Percentiles rank a stretch among this genome's conserved stretches.
phyloP scores from a whole-genome alignment of 2,888 invertebrate species.

The Latheticus oryzae region DNA sequence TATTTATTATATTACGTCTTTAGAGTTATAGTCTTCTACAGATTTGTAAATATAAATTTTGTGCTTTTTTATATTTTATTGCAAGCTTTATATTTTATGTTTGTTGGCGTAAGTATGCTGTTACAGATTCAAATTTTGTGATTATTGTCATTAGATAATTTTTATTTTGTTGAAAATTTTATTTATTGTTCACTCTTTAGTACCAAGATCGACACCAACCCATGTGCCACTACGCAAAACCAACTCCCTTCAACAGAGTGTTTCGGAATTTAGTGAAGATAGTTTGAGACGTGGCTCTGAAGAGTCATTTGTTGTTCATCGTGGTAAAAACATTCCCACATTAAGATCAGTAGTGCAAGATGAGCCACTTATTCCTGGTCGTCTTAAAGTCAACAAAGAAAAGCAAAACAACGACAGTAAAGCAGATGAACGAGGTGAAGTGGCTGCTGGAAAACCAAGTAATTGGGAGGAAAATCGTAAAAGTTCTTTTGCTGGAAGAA shows the following conservation, averaged over 20 bases:
- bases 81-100: too few species aligned
- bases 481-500: conserved; percentile 82
- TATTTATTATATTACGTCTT: too few species aligned
- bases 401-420: conserved; percentile 73
- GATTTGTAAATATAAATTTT: too few species aligned
- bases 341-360: conserved; percentile 73
- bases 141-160: too few species aligned
- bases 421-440: conserved; percentile 74
- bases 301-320: conserved; percentile 84
- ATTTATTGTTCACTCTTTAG: conserved; percentile 58
- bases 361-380: conserved; percentile 71
- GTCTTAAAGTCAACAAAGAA: conserved; percentile 70
- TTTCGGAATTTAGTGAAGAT: conserved; percentile 64
- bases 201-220: conserved; percentile 69
- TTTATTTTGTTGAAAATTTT: too few species aligned
- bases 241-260: conserved; percentile 62
- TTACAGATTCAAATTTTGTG: too few species aligned
- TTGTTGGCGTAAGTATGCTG: too few species aligned
- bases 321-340: conserved; percentile 83
- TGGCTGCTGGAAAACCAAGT: conserved; percentile 87
- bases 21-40: too few species aligned
- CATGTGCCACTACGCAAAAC: conserved; percentile 64
- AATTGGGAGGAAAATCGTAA: conserved; percentile 83
- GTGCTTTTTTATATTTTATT: too few species aligned
- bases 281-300: conserved; percentile 69